These are phyloP conservation scores for Hartigia nigra DNA, from an alignment of 2,888 invertebrate species.

Conservation along the genomic window DNA sequence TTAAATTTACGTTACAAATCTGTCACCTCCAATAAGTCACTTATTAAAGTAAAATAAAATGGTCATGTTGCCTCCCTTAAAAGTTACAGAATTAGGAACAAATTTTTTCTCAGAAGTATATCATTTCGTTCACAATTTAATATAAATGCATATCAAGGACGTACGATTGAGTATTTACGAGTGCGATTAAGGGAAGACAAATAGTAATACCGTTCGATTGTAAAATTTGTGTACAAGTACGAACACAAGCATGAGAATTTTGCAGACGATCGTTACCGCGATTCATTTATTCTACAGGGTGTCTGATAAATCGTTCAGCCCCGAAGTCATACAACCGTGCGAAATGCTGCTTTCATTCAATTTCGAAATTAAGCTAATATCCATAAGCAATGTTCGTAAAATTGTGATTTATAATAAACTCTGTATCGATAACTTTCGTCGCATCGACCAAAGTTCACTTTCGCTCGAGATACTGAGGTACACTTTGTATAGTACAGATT, in stretches of 20 bases:
- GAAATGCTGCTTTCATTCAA: neutral
- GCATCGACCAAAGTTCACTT: neutral
- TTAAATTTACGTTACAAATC: neutral
- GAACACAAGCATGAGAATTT: slow-evolving; percentile 15
- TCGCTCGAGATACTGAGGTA: neutral
- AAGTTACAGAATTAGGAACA: neutral
- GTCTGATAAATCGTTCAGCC: neutral
- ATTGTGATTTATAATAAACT: neutral
- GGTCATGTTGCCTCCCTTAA: neutral
- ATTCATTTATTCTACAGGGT: neutral
- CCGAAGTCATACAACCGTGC: neutral
- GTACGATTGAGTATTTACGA: slow-evolving; percentile 11
- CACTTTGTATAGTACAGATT: neutral
- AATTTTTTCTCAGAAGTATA: neutral
- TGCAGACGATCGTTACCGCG: neutral
- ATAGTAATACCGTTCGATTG: slow-evolving; percentile 46
- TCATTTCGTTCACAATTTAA: neutral
- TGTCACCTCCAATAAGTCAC: neutral
- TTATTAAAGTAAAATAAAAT: neutral
- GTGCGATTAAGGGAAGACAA: slow-evolving; percentile 35
- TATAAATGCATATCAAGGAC: neutral
- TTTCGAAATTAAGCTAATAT: neutral
- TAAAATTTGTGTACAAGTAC: slow-evolving; percentile 35
- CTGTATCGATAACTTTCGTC: neutral
- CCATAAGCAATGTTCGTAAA: no score